Base-by-base conservation (phyloP, 1,140 invertebrate genomes). In the Ganaspis sp. region DNA sequence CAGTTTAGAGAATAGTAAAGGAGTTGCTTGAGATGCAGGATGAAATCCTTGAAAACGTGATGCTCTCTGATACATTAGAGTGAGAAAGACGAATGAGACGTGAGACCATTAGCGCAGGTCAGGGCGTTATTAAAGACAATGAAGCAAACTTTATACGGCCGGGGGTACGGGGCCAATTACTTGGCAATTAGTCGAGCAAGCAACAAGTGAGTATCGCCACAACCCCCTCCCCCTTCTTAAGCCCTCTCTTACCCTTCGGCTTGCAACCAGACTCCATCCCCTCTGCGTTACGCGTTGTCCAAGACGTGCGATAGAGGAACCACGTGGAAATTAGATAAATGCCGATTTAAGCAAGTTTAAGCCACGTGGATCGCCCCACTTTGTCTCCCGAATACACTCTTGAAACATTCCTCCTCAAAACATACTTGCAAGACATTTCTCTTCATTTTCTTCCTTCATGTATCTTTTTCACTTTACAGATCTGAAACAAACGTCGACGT, bases 91-190 rank as follows among this genome's bases (percentile, higher is more conserved):
- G 80, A 88, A 86, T 86, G 83, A 80, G 81, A 87, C 85, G 85
- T 84, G 86, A 86, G 85, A 79, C 85, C 85, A 89, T 91, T 90
- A 90, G 87, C 85, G 85, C 86, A 85, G 89, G 87, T 90, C 89
- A 90, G 85, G 87, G 81, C 84, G 88, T 91, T 91, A 91, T 91
- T 90, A 90, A 90, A 91, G 89, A 91, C 89, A 91, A 91, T 91
- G 88, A 90, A 90, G 89, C 89, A 90, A 90, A 90, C 85, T 90
- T 90, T 91, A 89, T 89, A 89, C 88, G 86, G 84, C 83, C 42
- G 75, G 81, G 72, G 76, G 81, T 82, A 81, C 77, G 79, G 83
- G 87, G 86, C 87, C 89, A 91, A 91, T 91, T 91, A 90, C 89
- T 90, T 89, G 87, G 88, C 89, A 91, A 91, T 91, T 91, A 91